Evolutionary conservation across 2,113 vertebrate species (phyloP).

Genomic region (Scatophagus argus): DNA sequence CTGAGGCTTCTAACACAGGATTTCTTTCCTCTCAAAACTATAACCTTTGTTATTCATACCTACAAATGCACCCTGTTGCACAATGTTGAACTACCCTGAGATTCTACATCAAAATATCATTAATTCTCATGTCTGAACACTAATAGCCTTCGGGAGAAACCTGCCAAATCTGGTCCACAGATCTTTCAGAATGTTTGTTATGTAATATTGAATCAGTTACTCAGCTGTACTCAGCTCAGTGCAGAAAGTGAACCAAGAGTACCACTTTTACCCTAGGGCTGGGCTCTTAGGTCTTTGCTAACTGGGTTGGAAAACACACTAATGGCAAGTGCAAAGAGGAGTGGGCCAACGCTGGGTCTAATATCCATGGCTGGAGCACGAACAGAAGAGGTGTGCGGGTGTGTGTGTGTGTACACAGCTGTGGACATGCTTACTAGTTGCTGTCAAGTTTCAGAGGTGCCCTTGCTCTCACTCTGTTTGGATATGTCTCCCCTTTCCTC

Average conservation of each 20-base stretch:
- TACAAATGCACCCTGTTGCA: slow-evolving; percentile 12
- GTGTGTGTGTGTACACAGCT: no score
- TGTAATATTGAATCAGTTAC: slow-evolving; percentile 38
- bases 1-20: neutral
- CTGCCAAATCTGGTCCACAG: slow-evolving; percentile 9
- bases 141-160: neutral
- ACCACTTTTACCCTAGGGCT: slow-evolving; percentile 45
- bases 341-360: slow-evolving; percentile 25
- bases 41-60: slow-evolving; percentile 24
- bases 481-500: slow-evolving; percentile 5
- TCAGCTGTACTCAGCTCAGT: slow-evolving; percentile 40
- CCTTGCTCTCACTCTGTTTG: slow-evolving; percentile 13
- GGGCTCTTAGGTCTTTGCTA: slow-evolving; percentile 62
- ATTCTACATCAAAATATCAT: slow-evolving; percentile 20
- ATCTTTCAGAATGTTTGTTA: slow-evolving; percentile 23
- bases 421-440: slow-evolving; percentile 1
- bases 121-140: neutral
- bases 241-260: slow-evolving; percentile 26
- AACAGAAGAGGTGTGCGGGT: neutral
- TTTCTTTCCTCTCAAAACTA: slow-evolving; percentile 4
- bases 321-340: slow-evolving; percentile 57
- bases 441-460: slow-evolving; percentile 19
- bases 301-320: slow-evolving; percentile 66
- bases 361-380: slow-evolving; percentile 10
- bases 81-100: neutral